Conservation (phyloP, 2,113 vertebrate species). For the Platysternon megacephalum region DNA sequence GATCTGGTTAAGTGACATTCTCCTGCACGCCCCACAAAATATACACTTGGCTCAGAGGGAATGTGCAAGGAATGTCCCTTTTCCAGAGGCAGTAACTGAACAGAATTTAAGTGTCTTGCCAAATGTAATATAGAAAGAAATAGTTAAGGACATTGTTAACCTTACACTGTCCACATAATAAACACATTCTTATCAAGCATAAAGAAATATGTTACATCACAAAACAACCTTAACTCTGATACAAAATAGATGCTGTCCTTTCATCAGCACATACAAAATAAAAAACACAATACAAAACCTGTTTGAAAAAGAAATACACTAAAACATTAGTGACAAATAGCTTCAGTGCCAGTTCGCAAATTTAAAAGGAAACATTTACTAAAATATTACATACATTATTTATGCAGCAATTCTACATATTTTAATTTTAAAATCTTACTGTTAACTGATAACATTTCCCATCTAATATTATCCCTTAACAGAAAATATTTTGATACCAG, state of each 20-base stretch:
- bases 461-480: background rate
- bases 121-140: background rate
- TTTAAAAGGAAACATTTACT: background rate
- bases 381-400: background rate
- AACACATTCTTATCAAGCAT: background rate
- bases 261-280: background rate
- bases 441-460: background rate
- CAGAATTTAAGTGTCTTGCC: background rate
- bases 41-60: fast-evolving
- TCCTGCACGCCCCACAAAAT: background rate
- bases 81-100: background rate
- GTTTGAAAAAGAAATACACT: background rate
- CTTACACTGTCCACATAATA: background rate
- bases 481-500: background rate
- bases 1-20: background rate
- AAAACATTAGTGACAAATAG: background rate
- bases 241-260: background rate
- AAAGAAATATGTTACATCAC: background rate
- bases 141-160: background rate
- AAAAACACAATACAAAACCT: background rate
- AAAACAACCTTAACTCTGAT: background rate
- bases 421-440: conserved; percentile 13
- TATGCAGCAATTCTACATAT: background rate
- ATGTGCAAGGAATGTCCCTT: background rate
- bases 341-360: conserved; percentile 3